A percentile compares a stretch with the other conserved stretches of the same genome.
Conservation (phyloP, 2,797 vertebrate species). For the Crocodylus rhombifer region DNA sequence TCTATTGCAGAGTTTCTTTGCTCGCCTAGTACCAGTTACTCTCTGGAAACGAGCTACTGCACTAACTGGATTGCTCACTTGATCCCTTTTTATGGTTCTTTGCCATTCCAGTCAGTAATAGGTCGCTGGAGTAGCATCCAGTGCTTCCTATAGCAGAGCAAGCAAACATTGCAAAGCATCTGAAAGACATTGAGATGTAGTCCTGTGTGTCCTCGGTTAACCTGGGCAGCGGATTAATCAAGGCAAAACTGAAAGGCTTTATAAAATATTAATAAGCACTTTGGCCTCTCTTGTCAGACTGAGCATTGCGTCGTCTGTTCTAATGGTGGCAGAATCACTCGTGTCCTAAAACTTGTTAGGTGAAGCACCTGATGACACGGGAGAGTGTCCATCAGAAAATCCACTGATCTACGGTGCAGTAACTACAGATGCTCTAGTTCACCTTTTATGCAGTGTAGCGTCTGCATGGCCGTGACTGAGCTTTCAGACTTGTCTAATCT, state of each 20-base stretch:
- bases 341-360: neutral
- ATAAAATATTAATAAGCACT: conserved; percentile 45
- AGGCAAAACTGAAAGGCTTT: conserved; percentile 41
- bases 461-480: neutral
- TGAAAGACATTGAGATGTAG: neutral
- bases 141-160: neutral
- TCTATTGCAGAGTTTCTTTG: neutral
- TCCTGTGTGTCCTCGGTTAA: neutral
- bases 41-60: neutral
- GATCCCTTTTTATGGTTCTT: neutral
- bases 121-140: neutral
- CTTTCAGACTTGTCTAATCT: fast-evolving
- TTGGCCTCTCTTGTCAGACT: neutral
- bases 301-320: neutral
- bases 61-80: no score
- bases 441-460: neutral
- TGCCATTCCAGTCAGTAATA: neutral
- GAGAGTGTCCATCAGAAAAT: fast-evolving
- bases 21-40: neutral
- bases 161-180: neutral
- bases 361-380: fast-evolving
- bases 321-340: neutral
- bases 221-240: neutral
- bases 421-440: neutral
- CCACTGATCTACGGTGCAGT: neutral